Conservation (phyloP, 1,140 invertebrate species). For the Brachystomella parvula region DNA sequence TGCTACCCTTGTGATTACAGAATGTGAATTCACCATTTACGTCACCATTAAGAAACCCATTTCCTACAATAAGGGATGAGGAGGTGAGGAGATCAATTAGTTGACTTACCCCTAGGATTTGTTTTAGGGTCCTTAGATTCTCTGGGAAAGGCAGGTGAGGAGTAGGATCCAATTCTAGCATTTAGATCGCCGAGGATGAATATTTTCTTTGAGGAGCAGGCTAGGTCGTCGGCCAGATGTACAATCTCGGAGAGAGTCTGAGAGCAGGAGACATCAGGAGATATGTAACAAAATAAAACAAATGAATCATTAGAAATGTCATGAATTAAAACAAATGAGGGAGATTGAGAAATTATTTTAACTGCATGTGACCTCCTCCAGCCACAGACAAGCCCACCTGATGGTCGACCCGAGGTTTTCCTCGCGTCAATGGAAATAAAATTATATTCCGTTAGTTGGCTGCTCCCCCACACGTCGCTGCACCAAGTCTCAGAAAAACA, state of each 20-base stretch:
- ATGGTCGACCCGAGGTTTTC: background rate
- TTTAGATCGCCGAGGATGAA: background rate
- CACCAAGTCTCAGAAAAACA: too few species aligned
- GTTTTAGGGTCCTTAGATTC: background rate
- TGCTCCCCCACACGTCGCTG: too few species aligned
- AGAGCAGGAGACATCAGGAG: background rate
- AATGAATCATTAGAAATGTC: background rate
- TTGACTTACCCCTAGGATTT: background rate
- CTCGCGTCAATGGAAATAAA: background rate
- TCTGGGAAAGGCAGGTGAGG: background rate
- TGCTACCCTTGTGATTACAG: background rate
- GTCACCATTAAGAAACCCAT: background rate
- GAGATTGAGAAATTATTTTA: too few species aligned
- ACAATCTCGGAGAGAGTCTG: too few species aligned
- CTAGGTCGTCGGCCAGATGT: background rate
- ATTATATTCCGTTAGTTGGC: too few species aligned
- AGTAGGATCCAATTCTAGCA: background rate
- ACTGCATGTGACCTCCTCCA: too few species aligned
- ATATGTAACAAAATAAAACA: background rate
- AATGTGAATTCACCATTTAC: background rate
- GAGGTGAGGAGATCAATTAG: background rate
- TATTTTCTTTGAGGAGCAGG: background rate
- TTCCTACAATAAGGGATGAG: background rate
- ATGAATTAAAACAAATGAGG: background rate
- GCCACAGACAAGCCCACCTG: background rate